Conservation (phyloP, 2,797 vertebrate species). For the Pseudochromis fuscus region DNA sequence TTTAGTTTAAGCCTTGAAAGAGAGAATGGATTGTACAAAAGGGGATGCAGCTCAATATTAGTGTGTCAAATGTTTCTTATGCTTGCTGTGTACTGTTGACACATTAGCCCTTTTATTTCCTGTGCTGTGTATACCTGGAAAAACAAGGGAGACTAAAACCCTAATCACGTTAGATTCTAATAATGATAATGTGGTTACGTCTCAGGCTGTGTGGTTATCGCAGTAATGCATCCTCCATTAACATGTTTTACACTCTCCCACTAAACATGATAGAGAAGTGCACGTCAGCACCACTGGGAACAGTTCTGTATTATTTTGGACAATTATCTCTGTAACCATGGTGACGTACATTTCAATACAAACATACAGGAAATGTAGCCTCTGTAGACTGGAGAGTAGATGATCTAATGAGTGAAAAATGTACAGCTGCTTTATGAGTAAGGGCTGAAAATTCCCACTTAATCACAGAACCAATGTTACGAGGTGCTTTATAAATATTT, state of each 20-base stretch:
- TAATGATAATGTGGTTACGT: not conserved
- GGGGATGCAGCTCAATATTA: conserved; percentile 45
- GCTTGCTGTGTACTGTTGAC: conserved; percentile 14
- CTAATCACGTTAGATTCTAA: conserved; percentile 2
- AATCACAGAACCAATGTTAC: conserved; percentile 8
- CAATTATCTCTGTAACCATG: not conserved
- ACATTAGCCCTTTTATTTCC: conserved; percentile 51
- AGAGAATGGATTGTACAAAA: conserved; percentile 51
- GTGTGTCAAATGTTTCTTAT: conserved; percentile 31
- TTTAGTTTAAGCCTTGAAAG: conserved; percentile 68
- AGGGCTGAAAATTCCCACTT: conserved; percentile 5
- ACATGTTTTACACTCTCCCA: conserved; percentile 13
- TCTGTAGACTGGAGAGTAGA: conserved; percentile 6
- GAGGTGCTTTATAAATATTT: not conserved
- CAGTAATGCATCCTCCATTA: conserved; percentile 6
- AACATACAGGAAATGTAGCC: not conserved
- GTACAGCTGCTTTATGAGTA: conserved; percentile 16
- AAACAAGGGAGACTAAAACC: conserved; percentile 22
- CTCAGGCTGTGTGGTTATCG: not conserved
- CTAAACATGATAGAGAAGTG: not conserved
- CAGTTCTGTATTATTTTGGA: conserved; percentile 10
- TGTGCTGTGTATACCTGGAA: conserved; percentile 20
- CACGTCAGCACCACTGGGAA: conserved; percentile 6
- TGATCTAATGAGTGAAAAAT: conserved; percentile 17
- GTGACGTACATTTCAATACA: conserved; percentile 6